phyloP scores from a whole-genome alignment of 2,797 vertebrate genomes.

The Pangasius djambal region DNA sequence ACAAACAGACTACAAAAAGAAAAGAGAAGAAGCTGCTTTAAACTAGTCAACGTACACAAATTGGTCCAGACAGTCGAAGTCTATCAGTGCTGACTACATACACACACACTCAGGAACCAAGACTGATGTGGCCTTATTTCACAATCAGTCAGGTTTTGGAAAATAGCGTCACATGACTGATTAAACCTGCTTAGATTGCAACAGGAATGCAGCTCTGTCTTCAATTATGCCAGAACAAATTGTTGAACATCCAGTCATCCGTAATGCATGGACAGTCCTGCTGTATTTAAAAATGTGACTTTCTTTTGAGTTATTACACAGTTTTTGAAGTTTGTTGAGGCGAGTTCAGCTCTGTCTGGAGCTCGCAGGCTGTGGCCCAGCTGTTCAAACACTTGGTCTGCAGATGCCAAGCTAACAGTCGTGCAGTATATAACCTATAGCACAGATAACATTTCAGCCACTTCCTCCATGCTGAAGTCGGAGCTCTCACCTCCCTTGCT shows the following conservation, averaged over 20 bases:
- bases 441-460: slow-evolving; percentile 37
- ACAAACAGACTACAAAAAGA: neutral
- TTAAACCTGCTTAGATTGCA: slow-evolving; percentile 10
- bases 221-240: slow-evolving; percentile 29
- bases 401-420: slow-evolving; percentile 44
- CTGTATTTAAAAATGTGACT: slow-evolving; percentile 42
- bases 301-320: slow-evolving; percentile 50
- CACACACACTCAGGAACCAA: neutral
- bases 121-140: slow-evolving; percentile 18
- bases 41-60: neutral
- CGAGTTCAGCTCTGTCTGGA: slow-evolving; percentile 25
- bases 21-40: neutral
- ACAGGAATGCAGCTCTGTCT: slow-evolving; percentile 18
- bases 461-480: slow-evolving; percentile 20
- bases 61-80: slow-evolving; percentile 12
- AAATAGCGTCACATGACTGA: slow-evolving; percentile 30
- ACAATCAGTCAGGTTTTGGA: slow-evolving; percentile 18
- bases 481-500: slow-evolving; percentile 3
- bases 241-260: slow-evolving; percentile 9
- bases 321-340: slow-evolving; percentile 50
- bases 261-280: slow-evolving; percentile 19
- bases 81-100: slow-evolving; percentile 14
- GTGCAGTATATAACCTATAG: slow-evolving; percentile 24
- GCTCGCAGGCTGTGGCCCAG: slow-evolving; percentile 37
- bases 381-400: slow-evolving; percentile 51